Conservation (phyloP, 2,888 invertebrate genomes). For the Sminthurides aquaticus region DNA sequence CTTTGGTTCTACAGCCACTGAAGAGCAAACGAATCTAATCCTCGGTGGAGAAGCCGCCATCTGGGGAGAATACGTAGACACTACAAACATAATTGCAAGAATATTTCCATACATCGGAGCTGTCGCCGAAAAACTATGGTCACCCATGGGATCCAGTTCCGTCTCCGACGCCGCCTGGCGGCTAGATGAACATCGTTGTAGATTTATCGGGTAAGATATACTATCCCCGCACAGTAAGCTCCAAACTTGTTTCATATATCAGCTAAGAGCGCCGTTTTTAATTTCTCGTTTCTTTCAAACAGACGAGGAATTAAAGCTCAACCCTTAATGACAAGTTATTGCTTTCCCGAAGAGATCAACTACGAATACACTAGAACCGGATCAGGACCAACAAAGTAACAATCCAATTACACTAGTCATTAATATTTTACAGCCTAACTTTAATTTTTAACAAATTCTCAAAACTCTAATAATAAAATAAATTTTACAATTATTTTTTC, state of each 20-base stretch:
- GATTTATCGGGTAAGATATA: conserved; percentile 54
- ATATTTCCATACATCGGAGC: conserved; percentile 82
- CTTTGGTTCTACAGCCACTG: conserved; percentile 34
- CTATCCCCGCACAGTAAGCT: neutral
- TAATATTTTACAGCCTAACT: too few relatives aligned
- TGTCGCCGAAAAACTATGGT: conserved; percentile 80
- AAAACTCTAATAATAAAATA: too few relatives aligned
- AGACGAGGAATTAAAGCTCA: conserved; percentile 19
- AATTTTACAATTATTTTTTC: too few relatives aligned
- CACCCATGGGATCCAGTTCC: conserved; percentile 48
- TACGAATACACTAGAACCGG: conserved; percentile 3
- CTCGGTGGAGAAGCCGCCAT: conserved; percentile 87
- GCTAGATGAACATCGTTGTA: conserved; percentile 65
- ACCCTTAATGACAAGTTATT: conserved; percentile 16
- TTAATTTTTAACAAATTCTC: too few relatives aligned
- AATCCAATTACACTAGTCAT: too few relatives aligned
- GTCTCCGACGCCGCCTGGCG: conserved; percentile 53
- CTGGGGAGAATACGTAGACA: conserved; percentile 57
- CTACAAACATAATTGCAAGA: conserved; percentile 53
- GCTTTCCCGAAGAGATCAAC: conserved; percentile 13
- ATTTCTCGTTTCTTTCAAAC: neutral
- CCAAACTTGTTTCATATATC: neutral
- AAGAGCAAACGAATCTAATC: conserved; percentile 54
- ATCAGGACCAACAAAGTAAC: neutral
- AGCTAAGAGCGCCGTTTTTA: neutral